Percentiles rank a stretch among this genome's conserved stretches.
These are phyloP conservation scores for Cordilura impudica DNA, from an alignment of 2,888 invertebrate species.

Conservation along the genomic window DNA sequence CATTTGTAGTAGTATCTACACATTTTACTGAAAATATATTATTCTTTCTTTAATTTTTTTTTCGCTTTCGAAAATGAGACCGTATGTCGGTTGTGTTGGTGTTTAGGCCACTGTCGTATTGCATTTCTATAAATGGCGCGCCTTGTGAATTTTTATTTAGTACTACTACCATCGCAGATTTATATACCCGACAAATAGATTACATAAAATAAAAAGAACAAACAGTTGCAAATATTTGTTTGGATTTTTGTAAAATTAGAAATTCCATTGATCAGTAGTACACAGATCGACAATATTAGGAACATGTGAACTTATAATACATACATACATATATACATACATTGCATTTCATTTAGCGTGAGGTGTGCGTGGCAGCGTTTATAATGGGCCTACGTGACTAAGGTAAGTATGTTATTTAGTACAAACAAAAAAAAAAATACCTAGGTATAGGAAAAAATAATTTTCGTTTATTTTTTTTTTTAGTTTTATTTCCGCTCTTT, in stretches of 20 bases:
- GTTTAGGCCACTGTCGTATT: not conserved
- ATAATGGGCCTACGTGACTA: not conserved
- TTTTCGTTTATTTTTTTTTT: too few species aligned
- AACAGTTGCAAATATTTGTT: not conserved
- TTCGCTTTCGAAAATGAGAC: slow-evolving; percentile 7
- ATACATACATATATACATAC: not conserved
- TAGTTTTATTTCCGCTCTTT: too few species aligned
- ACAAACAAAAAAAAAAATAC: too few species aligned
- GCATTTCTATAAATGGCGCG: slow-evolving; percentile 30
- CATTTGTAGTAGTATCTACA: too few species aligned
- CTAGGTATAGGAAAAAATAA: too few species aligned
- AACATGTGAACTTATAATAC: too few species aligned
- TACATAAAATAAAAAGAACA: slow-evolving; percentile 2
- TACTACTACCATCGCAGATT: not conserved
- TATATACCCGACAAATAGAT: too few species aligned
- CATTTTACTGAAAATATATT: not conserved
- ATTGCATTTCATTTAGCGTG: not conserved
- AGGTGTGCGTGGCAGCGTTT: not conserved
- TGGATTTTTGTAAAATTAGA: not conserved
- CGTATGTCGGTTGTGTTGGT: slow-evolving; percentile 13
- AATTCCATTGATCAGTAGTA: not conserved
- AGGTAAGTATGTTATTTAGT: too few species aligned
- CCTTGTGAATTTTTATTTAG: slow-evolving; percentile 10
- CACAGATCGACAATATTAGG: not conserved
- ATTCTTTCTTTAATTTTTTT: slow-evolving; percentile 1